Evolutionary conservation across 2,113 vertebrate genomes (phyloP).

Genomic region (Nyctereutes procyonoides): DNA sequence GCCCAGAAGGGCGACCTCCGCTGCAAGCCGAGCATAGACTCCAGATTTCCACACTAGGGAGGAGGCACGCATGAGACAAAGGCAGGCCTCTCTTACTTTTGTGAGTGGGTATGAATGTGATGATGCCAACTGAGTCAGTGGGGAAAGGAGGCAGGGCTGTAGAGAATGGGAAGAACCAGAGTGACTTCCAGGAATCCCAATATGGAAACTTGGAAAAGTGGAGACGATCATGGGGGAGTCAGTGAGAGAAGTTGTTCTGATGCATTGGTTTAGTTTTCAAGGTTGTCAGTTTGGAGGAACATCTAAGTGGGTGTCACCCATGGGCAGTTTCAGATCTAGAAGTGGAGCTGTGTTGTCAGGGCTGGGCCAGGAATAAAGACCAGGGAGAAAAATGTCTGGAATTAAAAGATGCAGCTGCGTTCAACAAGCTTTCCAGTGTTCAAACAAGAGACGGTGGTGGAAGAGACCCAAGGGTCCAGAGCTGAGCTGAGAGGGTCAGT

Average conservation of each 20-base stretch:
- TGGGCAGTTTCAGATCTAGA: not conserved
- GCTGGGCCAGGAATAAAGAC: not conserved
- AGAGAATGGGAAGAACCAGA: not conserved
- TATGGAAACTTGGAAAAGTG: not conserved
- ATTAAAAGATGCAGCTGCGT: not conserved
- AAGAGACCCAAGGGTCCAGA: not conserved
- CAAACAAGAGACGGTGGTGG: not conserved
- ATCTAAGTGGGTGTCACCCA: not conserved
- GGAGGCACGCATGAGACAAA: not conserved
- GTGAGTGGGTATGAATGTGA: accelerated
- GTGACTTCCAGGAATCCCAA: not conserved
- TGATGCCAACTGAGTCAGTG: not conserved
- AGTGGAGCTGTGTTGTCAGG: not conserved
- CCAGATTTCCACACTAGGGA: not conserved
- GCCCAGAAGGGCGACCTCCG: not conserved
- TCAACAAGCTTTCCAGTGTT: not conserved
- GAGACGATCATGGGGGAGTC: not conserved
- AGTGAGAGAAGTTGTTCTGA: not conserved
- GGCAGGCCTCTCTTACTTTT: not conserved
- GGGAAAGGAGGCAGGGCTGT: not conserved
- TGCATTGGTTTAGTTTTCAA: not conserved
- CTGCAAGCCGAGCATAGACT: not conserved
- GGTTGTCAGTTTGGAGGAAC: not conserved
- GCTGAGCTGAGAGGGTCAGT: not conserved
- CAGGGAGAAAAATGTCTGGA: not conserved